These are phyloP conservation scores for Zonotrichia leucophrys DNA, from an alignment of 2,113 vertebrate species.

Conservation along the genomic window DNA sequence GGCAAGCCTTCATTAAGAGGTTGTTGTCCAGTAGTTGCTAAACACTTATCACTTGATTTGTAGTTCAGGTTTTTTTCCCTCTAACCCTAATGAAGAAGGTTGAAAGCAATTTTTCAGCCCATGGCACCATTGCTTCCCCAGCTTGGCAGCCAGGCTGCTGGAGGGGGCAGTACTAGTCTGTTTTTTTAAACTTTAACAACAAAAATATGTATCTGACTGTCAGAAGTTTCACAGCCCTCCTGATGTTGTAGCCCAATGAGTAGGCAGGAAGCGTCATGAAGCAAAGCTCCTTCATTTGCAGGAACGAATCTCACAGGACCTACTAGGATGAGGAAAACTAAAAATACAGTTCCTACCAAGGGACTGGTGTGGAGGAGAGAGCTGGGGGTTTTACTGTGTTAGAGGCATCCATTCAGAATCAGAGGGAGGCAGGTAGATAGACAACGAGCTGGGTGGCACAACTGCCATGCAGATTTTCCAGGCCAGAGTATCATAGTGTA, in stretches of 20 bases:
- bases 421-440: background rate
- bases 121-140: background rate
- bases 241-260: background rate
- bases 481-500: background rate
- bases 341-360: background rate
- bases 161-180: background rate
- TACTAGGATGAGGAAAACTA: background rate
- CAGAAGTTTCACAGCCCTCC: background rate
- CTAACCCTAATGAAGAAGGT: background rate
- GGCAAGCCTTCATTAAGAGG: background rate
- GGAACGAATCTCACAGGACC: background rate
- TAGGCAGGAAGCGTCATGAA: fast-evolving
- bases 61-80: background rate
- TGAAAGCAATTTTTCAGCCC: background rate
- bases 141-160: background rate
- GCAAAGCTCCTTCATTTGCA: background rate
- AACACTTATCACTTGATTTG: background rate
- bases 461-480: background rate
- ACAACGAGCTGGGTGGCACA: background rate
- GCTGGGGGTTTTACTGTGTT: background rate
- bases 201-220: background rate
- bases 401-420: background rate
- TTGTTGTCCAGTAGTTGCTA: background rate
- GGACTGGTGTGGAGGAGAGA: background rate
- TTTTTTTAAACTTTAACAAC: background rate